Conservation (phyloP, 2,797 vertebrate species). For the Carduelis carduelis region DNA sequence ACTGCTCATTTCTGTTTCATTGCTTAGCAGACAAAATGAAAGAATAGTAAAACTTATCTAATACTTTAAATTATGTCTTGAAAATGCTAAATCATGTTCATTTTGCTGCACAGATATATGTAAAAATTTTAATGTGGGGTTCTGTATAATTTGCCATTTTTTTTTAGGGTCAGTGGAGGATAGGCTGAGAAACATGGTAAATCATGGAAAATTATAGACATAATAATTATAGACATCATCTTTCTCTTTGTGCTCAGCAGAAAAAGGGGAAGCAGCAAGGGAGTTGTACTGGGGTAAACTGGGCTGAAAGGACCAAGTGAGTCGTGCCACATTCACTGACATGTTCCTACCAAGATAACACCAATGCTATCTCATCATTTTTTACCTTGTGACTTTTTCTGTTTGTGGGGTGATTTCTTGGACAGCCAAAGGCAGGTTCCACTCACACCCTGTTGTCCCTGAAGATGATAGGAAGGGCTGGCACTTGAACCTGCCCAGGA, state of each 20-base stretch:
- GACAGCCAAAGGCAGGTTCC: background rate
- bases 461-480: fast-evolving
- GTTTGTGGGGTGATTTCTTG: background rate
- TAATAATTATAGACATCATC: background rate
- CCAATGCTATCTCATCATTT: background rate
- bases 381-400: background rate
- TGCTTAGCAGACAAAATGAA: background rate
- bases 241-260: background rate
- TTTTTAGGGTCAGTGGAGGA: background rate
- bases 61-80: background rate
- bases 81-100: background rate
- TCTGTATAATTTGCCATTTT: background rate
- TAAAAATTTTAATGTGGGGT: background rate
- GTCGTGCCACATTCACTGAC: background rate
- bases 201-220: background rate
- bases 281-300: background rate
- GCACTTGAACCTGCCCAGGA: background rate
- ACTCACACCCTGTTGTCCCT: background rate
- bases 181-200: background rate
- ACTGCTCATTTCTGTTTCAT: background rate
- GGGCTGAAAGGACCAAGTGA: background rate
- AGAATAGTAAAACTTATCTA: background rate
- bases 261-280: background rate
- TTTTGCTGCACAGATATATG: background rate
- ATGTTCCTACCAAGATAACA: background rate